Conservation (phyloP, 2,888 invertebrate genomes). For the Himalopsyche japonica region DNA sequence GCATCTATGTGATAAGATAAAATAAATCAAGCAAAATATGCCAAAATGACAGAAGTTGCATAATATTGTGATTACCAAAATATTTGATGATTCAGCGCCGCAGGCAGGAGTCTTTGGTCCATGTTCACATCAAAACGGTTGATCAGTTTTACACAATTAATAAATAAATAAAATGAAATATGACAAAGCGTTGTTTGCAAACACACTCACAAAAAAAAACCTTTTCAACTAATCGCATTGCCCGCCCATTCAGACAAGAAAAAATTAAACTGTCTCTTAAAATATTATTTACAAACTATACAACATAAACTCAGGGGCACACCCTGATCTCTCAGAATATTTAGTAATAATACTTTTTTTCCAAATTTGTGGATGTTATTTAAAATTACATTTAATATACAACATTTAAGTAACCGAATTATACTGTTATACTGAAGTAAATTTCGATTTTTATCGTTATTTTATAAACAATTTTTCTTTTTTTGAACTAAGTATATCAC, state of each 20-base stretch:
- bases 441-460: neutral
- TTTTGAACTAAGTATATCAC: neutral
- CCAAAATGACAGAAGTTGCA: too few species aligned
- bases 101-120: too few species aligned
- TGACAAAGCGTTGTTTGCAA: neutral
- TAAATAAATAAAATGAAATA: neutral
- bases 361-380: neutral
- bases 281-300: constrained; percentile 5
- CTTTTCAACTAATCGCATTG: neutral
- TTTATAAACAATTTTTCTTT: neutral
- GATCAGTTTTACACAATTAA: neutral
- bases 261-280: neutral
- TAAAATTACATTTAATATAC: neutral
- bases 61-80: too few species aligned
- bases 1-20: too few species aligned
- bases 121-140: too few species aligned
- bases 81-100: too few species aligned
- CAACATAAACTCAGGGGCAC: neutral
- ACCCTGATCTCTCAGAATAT: neutral
- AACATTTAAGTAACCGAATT: neutral
- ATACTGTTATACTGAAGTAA: neutral
- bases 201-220: neutral
- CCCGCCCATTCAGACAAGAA: neutral
- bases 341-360: neutral
- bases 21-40: too few species aligned